phyloP scores from a whole-genome alignment of 2,113 vertebrate species.

The Aphyosemion australe region DNA sequence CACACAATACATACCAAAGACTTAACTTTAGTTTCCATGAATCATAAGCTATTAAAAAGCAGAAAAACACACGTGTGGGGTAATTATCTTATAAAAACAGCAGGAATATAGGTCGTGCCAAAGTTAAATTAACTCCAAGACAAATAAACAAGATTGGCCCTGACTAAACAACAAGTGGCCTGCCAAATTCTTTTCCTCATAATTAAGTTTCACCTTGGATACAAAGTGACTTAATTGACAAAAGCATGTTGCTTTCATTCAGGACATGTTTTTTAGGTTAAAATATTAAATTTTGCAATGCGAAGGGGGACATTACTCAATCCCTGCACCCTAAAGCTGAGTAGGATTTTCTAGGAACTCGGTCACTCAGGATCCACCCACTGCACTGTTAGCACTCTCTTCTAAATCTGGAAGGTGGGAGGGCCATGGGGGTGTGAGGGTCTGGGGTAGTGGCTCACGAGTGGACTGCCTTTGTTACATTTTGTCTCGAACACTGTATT shows the following conservation, averaged over 20 bases:
- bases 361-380: constrained; percentile 32
- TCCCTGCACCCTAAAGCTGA: neutral
- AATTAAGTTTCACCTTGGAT: no score
- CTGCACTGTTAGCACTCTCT: constrained; percentile 4
- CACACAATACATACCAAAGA: neutral
- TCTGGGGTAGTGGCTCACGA: constrained; percentile 11
- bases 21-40: neutral
- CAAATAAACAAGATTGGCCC: no score
- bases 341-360: constrained; percentile 54
- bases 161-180: no score
- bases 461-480: neutral
- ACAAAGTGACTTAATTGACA: no score
- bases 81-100: neutral
- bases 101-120: no score
- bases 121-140: no score
- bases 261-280: neutral
- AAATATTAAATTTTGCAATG: neutral
- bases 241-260: neutral
- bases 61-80: neutral
- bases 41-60: neutral
- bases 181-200: no score
- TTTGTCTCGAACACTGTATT: neutral
- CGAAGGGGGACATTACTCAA: constrained; percentile 32
- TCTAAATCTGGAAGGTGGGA: constrained; percentile 3
- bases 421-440: neutral